These are phyloP conservation scores for Eulithis prunata DNA, from an alignment of 2,888 invertebrate species.

Conservation along the genomic window DNA sequence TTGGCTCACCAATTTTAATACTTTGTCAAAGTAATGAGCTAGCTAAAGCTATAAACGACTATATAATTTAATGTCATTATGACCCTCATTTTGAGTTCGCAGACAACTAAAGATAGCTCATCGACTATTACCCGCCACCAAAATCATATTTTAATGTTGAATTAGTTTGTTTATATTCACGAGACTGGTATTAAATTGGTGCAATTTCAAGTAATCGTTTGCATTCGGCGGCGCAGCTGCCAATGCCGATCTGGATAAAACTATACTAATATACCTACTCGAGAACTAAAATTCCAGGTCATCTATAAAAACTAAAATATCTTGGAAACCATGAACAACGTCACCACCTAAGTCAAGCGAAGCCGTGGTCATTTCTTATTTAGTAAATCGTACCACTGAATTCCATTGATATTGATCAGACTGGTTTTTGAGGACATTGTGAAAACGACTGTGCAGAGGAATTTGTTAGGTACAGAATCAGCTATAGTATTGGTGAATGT, in stretches of 20 bases:
- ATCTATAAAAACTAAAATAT: too few relatives aligned
- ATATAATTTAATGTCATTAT: conserved; percentile 19
- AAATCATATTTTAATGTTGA: conserved; percentile 30
- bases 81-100: conserved; percentile 22
- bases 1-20: conserved; percentile 30
- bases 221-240: conserved; percentile 32
- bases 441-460: too few relatives aligned
- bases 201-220: conserved; percentile 33
- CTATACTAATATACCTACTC: neutral
- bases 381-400: too few relatives aligned
- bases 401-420: too few relatives aligned
- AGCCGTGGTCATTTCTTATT: too few relatives aligned
- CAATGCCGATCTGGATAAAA: conserved; percentile 1
- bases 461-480: too few relatives aligned
- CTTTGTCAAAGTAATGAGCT: conserved; percentile 17
- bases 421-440: too few relatives aligned
- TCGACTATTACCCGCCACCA: conserved; percentile 24
- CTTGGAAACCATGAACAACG: too few relatives aligned
- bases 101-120: conserved; percentile 23
- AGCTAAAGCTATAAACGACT: conserved; percentile 7
- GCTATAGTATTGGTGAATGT: neutral
- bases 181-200: conserved; percentile 31
- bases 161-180: conserved; percentile 21
- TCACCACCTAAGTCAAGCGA: too few relatives aligned
- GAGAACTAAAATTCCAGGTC: too few relatives aligned